Conservation (phyloP, 2,797 vertebrate genomes). For the Masticophis lateralis region DNA sequence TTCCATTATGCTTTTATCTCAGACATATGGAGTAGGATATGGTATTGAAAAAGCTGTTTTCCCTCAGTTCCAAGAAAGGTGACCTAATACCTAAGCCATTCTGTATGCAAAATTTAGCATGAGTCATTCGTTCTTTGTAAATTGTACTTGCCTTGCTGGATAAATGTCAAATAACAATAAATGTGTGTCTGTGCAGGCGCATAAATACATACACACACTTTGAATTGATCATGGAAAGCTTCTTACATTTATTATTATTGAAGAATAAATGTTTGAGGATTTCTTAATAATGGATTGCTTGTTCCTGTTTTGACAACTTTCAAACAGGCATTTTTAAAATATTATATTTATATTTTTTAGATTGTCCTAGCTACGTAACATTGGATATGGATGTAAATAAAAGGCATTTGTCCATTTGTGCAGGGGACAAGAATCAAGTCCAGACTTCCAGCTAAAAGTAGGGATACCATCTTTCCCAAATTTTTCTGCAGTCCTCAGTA, state of each 20-base stretch:
- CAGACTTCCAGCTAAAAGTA: not conserved
- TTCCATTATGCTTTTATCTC: conserved; percentile 10
- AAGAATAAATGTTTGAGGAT: not conserved
- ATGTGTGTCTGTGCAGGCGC: not conserved
- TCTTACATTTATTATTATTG: conserved; percentile 4
- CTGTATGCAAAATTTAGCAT: not conserved
- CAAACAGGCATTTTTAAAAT: not conserved
- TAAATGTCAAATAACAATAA: not conserved
- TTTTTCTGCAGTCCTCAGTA: not conserved
- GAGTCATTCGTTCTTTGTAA: conserved; percentile 23
- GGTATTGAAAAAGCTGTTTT: not conserved
- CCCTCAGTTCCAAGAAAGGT: not conserved
- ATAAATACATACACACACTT: not conserved
- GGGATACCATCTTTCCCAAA: not conserved
- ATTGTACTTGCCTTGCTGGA: not conserved
- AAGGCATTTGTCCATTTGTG: not conserved
- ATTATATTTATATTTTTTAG: not conserved
- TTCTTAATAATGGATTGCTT: not conserved
- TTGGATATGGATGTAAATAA: not conserved
- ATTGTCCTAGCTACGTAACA: not conserved
- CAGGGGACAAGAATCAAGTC: not conserved
- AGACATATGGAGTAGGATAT: not conserved
- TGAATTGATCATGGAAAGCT: not conserved
- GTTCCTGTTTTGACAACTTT: not conserved
- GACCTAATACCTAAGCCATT: conserved; percentile 4